These are phyloP conservation scores for Axea sp. DNA, from an alignment of 2,888 invertebrate species.

Conservation along the genomic window DNA sequence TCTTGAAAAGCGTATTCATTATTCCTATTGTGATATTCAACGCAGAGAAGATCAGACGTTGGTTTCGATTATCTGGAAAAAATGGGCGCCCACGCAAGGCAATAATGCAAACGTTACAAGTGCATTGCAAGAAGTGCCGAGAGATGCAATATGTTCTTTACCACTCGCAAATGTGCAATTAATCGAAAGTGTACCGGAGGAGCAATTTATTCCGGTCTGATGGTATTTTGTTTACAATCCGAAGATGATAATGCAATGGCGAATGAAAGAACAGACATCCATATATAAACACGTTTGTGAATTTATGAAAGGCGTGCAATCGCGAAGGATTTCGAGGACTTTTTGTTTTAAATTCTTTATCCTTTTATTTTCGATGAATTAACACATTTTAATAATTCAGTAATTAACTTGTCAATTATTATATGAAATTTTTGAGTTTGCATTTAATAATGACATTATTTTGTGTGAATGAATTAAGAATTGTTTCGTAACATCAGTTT, in stretches of 20 bases:
- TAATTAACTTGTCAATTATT: too few relatives aligned
- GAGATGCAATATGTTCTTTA: conserved; percentile 27
- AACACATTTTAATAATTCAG: too few relatives aligned
- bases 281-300: conserved; percentile 1
- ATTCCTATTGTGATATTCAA: conserved; percentile 51
- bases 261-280: neutral
- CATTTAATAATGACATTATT: too few relatives aligned
- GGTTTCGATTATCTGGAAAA: conserved; percentile 69
- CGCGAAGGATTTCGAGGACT: too few relatives aligned
- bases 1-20: conserved; percentile 56
- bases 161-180: conserved; percentile 40
- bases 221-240: conserved; percentile 27
- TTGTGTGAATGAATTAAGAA: too few relatives aligned
- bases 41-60: conserved; percentile 59
- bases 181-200: conserved; percentile 32
- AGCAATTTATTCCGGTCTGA: conserved; percentile 23
- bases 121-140: conserved; percentile 44
- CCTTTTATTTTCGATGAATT: too few relatives aligned
- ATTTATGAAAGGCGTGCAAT: neutral
- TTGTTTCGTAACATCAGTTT: too few relatives aligned
- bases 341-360: too few relatives aligned
- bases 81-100: conserved; percentile 63
- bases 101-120: conserved; percentile 64
- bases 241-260: conserved; percentile 16
- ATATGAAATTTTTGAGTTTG: too few relatives aligned